phyloP scores from a whole-genome alignment of 2,888 invertebrate genomes.

The Metacarcinus magister region DNA sequence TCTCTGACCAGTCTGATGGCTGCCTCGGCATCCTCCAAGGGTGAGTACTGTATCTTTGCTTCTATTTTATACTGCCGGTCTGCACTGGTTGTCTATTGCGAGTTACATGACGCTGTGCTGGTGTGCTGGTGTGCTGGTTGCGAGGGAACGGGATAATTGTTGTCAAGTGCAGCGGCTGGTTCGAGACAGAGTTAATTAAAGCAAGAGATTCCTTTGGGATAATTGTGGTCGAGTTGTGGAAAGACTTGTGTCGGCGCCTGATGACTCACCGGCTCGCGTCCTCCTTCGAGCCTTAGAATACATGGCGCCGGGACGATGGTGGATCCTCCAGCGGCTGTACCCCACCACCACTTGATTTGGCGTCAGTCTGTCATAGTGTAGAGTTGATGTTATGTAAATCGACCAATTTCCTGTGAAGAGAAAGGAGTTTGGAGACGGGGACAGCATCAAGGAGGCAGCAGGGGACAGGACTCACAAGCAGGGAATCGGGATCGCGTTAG shows the following conservation, averaged over 20 bases:
- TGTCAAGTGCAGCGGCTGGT: background rate
- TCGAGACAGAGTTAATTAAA: background rate
- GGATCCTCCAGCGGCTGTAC: background rate
- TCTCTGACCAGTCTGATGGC: constrained; percentile 75
- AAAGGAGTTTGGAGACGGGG: background rate
- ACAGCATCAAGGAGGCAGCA: background rate
- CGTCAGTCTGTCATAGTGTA: background rate
- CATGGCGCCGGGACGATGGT: background rate
- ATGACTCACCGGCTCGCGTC: background rate
- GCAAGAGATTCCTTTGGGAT: background rate
- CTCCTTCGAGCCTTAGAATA: background rate
- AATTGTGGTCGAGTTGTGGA: background rate
- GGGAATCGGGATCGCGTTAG: background rate
- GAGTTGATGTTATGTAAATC: background rate
- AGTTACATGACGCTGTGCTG: background rate
- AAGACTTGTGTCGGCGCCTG: constrained; percentile 8
- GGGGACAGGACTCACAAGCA: background rate
- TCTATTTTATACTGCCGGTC: background rate
- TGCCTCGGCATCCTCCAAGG: constrained; percentile 71
- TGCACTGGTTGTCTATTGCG: background rate
- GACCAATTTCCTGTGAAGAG: background rate
- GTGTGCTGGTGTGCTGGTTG: background rate
- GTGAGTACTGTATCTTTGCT: constrained; percentile 56
- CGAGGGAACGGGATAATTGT: background rate
- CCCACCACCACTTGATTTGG: background rate